These are phyloP conservation scores for Chouioia cunea DNA, from an alignment of 2,888 invertebrate genomes.

Conservation along the genomic window DNA sequence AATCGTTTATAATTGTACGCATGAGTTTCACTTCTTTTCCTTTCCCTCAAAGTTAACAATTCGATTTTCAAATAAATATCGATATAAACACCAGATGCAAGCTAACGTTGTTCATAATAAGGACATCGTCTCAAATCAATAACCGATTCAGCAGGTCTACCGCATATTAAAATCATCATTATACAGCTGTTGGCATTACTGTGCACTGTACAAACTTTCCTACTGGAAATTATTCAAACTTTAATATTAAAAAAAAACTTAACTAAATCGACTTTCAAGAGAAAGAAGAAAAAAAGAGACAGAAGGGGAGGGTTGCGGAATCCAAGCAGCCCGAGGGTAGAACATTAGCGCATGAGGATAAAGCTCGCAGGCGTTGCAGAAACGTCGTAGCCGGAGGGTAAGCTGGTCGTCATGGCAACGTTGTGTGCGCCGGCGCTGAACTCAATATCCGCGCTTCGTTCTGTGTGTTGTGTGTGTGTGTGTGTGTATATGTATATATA, in stretches of 20 bases:
- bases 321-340: constrained; percentile 29
- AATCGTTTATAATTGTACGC: constrained; percentile 46
- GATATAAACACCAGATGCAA: background rate
- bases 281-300: background rate
- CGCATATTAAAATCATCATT: too few relatives aligned
- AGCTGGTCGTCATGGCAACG: constrained; percentile 65
- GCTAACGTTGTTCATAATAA: too few relatives aligned
- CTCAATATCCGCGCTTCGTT: constrained; percentile 64
- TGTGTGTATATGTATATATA: background rate
- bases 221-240: too few relatives aligned
- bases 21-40: constrained; percentile 1
- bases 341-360: constrained; percentile 60
- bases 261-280: background rate
- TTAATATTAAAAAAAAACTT: background rate
- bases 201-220: too few relatives aligned
- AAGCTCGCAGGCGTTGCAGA: constrained; percentile 56
- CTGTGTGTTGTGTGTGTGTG: background rate
- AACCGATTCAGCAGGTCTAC: too few relatives aligned
- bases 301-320: constrained; percentile 4
- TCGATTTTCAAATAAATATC: background rate
- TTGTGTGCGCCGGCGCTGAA: constrained; percentile 55
- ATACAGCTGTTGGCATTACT: too few relatives aligned
- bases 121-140: too few relatives aligned
- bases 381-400: constrained; percentile 61
- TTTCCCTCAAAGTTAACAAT: background rate